A percentile compares a stretch with the other conserved stretches of the same genome.
Evolutionary conservation across 2,888 invertebrate species (phyloP).

Genomic region (Caenorhabditis drosophilae): DNA sequence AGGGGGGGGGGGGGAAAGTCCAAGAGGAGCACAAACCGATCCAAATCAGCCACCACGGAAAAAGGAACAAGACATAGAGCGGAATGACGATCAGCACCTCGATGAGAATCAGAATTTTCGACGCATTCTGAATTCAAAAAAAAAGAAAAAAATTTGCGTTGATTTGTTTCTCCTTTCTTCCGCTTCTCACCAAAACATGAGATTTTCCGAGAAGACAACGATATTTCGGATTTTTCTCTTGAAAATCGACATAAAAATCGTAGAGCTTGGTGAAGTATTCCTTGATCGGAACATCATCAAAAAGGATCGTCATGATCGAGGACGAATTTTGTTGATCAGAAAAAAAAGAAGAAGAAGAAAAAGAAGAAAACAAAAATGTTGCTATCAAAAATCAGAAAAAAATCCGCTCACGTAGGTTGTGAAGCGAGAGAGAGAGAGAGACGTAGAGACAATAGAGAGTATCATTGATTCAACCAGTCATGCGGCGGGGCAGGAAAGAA

Average conservation of each 20-base stretch:
- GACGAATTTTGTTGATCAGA: no score
- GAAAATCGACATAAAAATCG: constrained; percentile 44
- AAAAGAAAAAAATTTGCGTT: no score
- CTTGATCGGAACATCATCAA: constrained; percentile 42
- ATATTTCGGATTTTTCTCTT: constrained; percentile 39
- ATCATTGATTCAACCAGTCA: no score
- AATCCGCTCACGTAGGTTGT: no score
- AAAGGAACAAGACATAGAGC: constrained; percentile 25
- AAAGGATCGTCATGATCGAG: constrained; percentile 32
- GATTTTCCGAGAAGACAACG: constrained; percentile 30
- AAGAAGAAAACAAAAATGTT: no score
- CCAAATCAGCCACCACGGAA: constrained; percentile 36
- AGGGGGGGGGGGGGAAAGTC: not conserved
- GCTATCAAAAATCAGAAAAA: no score
- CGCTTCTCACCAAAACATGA: constrained; percentile 36
- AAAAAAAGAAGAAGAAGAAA: no score
- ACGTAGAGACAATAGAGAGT: no score
- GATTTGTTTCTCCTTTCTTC: not conserved
- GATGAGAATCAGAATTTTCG: constrained; percentile 24
- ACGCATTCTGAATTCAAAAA: constrained; percentile 18
- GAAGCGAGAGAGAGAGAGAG: no score
- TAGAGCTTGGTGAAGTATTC: constrained; percentile 43
- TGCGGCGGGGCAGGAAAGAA: no score
- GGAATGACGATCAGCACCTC: constrained; percentile 28
- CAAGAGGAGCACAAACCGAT: constrained; percentile 11